Evolutionary conservation across 2,113 vertebrate species (phyloP).

Genomic region (Mastomys coucha): DNA sequence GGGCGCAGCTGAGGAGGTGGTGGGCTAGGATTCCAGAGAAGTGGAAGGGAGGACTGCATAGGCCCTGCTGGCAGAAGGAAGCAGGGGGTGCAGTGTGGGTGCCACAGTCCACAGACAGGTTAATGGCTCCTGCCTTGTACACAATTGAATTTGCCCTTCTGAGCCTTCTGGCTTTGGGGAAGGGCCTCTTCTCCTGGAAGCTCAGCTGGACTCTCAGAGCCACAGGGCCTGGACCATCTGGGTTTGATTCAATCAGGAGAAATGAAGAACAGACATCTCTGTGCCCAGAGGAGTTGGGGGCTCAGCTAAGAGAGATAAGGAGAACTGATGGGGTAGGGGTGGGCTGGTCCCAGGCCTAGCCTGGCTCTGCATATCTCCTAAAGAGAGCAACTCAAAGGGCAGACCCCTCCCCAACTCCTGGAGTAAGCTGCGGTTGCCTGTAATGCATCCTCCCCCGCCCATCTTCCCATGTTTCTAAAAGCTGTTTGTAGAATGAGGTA

Average conservation of each 20-base stretch:
- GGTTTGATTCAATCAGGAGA: constrained; percentile 70
- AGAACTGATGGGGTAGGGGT: background rate
- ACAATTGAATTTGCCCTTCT: constrained; percentile 84
- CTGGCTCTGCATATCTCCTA: background rate
- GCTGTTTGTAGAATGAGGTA: background rate
- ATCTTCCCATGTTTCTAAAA: background rate
- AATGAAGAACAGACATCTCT: constrained; percentile 43
- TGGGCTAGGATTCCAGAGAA: background rate
- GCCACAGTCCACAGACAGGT: constrained; percentile 83
- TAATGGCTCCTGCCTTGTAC: constrained; percentile 81
- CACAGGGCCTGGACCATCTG: constrained; percentile 16
- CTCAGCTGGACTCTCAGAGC: constrained; percentile 43
- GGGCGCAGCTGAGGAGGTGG: background rate
- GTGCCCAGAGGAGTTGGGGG: background rate
- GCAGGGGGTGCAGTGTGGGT: background rate
- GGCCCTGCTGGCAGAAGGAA: background rate
- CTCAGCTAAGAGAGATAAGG: background rate
- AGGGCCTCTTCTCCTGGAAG: constrained; percentile 57
- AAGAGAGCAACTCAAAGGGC: background rate
- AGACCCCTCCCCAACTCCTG: background rate
- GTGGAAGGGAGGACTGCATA: background rate
- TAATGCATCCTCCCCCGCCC: too few relatives aligned
- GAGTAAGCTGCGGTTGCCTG: background rate
- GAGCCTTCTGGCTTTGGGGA: constrained; percentile 73
- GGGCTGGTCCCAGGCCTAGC: too few relatives aligned